These are phyloP conservation scores for Phrynocephalus forsythii DNA, from an alignment of 2,797 vertebrate species.

Conservation along the genomic window DNA sequence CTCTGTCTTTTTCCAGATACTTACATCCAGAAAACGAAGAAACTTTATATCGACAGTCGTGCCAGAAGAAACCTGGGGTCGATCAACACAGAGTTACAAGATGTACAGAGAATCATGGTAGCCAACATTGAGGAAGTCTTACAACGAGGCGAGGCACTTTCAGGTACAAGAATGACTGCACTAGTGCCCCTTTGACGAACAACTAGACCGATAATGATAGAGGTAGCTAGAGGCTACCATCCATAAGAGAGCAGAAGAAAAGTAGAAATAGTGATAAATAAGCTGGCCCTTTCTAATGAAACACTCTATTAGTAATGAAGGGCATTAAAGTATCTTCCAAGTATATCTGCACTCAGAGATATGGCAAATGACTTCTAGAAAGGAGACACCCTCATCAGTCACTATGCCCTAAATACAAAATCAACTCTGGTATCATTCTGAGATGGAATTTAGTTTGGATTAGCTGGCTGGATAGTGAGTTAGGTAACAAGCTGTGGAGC, in stretches of 20 bases:
- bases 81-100: slow-evolving; percentile 98
- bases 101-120: slow-evolving; percentile 99
- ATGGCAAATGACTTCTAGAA: neutral
- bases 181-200: fast-evolving
- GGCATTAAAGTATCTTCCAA: neutral
- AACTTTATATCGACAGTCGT: slow-evolving; percentile 96
- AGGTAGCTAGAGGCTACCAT: too few species aligned
- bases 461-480: too few species aligned
- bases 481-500: too few species aligned
- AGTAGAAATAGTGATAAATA: neutral
- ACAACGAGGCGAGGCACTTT: slow-evolving; percentile 94
- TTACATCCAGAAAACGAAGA: slow-evolving; percentile 99
- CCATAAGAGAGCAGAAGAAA: neutral
- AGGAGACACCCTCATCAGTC: neutral
- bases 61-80: slow-evolving; percentile 94
- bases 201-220: fast-evolving
- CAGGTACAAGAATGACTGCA: slow-evolving; percentile 78
- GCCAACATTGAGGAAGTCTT: slow-evolving; percentile 98
- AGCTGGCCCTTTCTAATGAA: neutral
- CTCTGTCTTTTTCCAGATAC: slow-evolving; percentile 84
- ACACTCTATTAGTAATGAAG: neutral
- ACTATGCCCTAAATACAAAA: neutral
- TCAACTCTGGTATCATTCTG: neutral
- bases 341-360: neutral
- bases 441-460: neutral